phyloP scores from a whole-genome alignment of 2,113 vertebrate species.

The Phaethon lepturus region DNA sequence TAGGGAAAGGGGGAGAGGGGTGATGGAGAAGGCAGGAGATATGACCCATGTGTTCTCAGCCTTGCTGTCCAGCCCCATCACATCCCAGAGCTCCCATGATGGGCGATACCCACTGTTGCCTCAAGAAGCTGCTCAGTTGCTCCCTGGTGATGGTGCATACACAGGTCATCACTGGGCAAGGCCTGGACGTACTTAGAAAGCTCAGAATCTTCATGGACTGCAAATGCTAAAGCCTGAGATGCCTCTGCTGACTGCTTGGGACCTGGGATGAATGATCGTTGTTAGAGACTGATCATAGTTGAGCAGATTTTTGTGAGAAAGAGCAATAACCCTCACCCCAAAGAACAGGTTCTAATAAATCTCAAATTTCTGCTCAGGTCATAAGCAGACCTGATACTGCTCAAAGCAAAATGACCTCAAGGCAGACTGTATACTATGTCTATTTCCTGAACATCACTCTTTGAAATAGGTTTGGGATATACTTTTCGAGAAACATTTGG shows the following conservation, averaged over 20 bases:
- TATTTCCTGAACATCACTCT: background rate
- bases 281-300: background rate
- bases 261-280: background rate
- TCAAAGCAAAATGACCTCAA: background rate
- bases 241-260: background rate
- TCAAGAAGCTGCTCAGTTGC: background rate
- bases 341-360: background rate
- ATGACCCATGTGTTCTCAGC: background rate
- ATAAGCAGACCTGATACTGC: background rate
- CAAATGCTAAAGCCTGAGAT: background rate
- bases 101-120: background rate
- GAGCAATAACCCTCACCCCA: background rate
- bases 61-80: background rate
- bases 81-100: background rate
- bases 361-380: background rate
- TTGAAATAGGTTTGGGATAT: background rate
- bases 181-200: background rate
- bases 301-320: background rate
- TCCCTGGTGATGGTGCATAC: background rate
- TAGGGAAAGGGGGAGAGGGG: background rate
- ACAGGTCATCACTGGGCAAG: background rate
- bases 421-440: background rate
- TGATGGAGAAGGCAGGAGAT: background rate
- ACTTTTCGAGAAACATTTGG: background rate
- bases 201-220: background rate